Base-by-base conservation (phyloP, 2,797 vertebrate genomes). In the Hyperoplus lanceolatus region DNA sequence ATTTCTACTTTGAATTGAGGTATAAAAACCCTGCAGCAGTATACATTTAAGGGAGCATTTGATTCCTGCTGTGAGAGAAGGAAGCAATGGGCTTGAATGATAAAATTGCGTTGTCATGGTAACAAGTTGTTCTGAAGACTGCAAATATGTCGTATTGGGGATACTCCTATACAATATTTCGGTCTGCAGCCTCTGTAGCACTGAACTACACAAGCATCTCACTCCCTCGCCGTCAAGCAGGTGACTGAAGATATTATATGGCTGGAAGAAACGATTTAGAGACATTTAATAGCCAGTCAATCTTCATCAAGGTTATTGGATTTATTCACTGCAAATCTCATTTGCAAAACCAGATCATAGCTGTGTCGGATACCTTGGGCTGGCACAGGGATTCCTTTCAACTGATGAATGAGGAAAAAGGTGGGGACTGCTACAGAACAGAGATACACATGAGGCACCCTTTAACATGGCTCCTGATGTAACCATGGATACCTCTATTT, bases 61-160 rank as follows among this genome's bases (percentile, higher is more conserved):
- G 80, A 91, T 90, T 93, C 91, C 91, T 82, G 79, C 87, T 90
- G 91, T 90, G 90, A 91, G 91, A 92, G 90, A 92, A 93, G 92
- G 92, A 94, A 94, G 91, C 91, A 94, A 92, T 95, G 94, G 93
- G 92, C 91, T 93, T 94, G 94, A 94, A 95, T 94, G 94, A 95
- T 94, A 95, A 94, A 95, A 95, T 90, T 93, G 94, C 73, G 95
- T 95, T 96, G 95, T 95, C 95, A 96, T 95, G 95, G 95, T 94
- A 95, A 96, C 95, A 93, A 94, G 93, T 95, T 94, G 92, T 90
- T 93, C 92, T 90, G 89, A 92, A 93, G 90, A 89, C 92, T 92
- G 92, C 91, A 90, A 92, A 89, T 92, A 92, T 88, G 91, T 91
- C 73, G 82, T 86, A 85, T 68, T 84, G 87, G 88, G 86, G 89